Evolutionary conservation across 2,888 invertebrate genomes (phyloP).

Genomic region (Didymodactylos carnosus): DNA sequence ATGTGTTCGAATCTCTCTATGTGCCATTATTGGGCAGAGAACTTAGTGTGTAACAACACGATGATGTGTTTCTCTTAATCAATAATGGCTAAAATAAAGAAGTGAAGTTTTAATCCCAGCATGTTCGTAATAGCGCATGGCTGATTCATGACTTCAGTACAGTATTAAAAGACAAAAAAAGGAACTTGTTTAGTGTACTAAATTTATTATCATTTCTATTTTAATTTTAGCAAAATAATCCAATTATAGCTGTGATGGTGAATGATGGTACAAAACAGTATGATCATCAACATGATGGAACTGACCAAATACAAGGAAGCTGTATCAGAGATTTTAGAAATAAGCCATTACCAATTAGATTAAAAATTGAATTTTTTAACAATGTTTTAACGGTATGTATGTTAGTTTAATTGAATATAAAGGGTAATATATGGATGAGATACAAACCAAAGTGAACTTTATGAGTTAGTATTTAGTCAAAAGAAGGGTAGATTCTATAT

Average conservation of each 20-base stretch:
- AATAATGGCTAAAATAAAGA: background rate
- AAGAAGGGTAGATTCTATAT: too few species aligned
- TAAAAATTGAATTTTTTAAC: conserved; percentile 42
- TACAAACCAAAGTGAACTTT: background rate
- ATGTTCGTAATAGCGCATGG: background rate
- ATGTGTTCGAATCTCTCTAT: background rate
- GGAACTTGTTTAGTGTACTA: background rate
- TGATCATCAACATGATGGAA: conserved; percentile 83
- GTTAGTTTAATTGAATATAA: too few species aligned
- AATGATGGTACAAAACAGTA: conserved; percentile 81
- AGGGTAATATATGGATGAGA: too few species aligned
- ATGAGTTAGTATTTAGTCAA: too few species aligned
- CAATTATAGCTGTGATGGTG: conserved; percentile 72
- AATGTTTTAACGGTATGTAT: conserved; percentile 1
- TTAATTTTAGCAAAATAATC: conserved; percentile 31
- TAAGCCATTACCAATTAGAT: conserved; percentile 82
- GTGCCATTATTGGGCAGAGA: background rate
- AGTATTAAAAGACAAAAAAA: background rate
- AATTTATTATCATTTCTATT: background rate
- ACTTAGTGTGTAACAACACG: background rate
- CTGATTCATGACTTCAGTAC: background rate
- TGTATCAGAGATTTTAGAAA: conserved; percentile 90
- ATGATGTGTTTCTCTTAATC: background rate
- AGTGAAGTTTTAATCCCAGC: background rate
- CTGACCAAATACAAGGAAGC: conserved; percentile 65